A percentile compares a stretch with the other conserved stretches of the same genome.
Evolutionary conservation across 2,888 invertebrate species (phyloP).

Genomic region (Mimumesa dahlbomi): DNA sequence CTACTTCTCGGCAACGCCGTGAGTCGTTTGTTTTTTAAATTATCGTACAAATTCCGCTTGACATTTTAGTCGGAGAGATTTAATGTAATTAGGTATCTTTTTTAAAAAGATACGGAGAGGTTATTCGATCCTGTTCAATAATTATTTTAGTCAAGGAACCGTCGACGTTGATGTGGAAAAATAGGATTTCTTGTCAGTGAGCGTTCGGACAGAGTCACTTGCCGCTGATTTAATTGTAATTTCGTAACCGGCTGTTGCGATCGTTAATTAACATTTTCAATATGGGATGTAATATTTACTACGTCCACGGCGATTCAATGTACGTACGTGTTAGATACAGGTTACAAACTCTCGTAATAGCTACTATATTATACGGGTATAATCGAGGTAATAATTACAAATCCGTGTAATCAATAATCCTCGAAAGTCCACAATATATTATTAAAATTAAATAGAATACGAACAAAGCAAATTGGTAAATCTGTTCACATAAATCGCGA

Average conservation of each 20-base stretch:
- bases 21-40: no score
- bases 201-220: neutral
- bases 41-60: no score
- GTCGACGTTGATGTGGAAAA: no score
- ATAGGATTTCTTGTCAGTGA: no score
- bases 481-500: neutral
- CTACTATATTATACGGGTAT: constrained; percentile 2
- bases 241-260: constrained; percentile 13
- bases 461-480: neutral
- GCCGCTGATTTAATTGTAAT: neutral
- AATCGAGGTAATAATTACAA: constrained; percentile 39
- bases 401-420: constrained; percentile 38
- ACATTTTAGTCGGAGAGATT: no score
- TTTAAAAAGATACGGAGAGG: no score
- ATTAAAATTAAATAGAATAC: constrained; percentile 27
- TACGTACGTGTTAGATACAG: constrained; percentile 1
- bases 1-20: no score
- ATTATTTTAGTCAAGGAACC: no score
- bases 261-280: constrained; percentile 37
- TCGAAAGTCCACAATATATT: neutral
- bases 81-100: no score
- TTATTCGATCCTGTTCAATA: no score
- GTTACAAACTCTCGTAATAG: constrained; percentile 26
- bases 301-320: constrained; percentile 10
- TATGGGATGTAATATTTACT: constrained; percentile 18